Conservation (phyloP, 2,888 invertebrate species). For the Nephrotoma appendiculata region DNA sequence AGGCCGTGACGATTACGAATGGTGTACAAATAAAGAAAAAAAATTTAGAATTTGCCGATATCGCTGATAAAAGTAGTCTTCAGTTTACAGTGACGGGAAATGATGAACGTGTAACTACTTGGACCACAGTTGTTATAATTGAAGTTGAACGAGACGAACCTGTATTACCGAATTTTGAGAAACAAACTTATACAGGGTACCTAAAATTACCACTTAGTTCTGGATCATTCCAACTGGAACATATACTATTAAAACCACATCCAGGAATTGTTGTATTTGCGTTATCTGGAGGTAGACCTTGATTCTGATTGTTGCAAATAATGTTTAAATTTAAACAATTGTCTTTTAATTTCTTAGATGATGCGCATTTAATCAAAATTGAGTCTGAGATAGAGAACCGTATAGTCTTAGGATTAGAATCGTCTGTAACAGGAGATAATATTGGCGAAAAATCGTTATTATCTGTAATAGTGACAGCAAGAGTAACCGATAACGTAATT, state of each 20-base stretch:
- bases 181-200: conserved; percentile 13
- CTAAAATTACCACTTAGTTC: conserved; percentile 10
- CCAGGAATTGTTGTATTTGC: neutral
- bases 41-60: neutral
- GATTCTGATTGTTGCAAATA: conserved; percentile 9
- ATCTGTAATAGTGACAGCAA: conserved; percentile 13
- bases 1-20: neutral
- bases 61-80: neutral
- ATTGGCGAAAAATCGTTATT: conserved; percentile 10
- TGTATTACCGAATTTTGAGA: neutral
- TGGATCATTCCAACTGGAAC: neutral
- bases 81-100: neutral
- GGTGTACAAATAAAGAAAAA: neutral
- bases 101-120: neutral
- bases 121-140: neutral
- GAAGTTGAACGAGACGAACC: neutral
- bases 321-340: conserved; percentile 6
- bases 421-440: conserved; percentile 8
- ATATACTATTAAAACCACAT: conserved; percentile 7
- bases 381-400: neutral
- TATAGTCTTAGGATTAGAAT: conserved; percentile 1
- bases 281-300: neutral
- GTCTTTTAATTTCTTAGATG: neutral
- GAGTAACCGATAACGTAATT: conserved; percentile 8
- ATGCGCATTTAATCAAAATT: conserved; percentile 9